phyloP scores from a whole-genome alignment of 2,888 invertebrate genomes.

The Eretmocerus hayati region DNA sequence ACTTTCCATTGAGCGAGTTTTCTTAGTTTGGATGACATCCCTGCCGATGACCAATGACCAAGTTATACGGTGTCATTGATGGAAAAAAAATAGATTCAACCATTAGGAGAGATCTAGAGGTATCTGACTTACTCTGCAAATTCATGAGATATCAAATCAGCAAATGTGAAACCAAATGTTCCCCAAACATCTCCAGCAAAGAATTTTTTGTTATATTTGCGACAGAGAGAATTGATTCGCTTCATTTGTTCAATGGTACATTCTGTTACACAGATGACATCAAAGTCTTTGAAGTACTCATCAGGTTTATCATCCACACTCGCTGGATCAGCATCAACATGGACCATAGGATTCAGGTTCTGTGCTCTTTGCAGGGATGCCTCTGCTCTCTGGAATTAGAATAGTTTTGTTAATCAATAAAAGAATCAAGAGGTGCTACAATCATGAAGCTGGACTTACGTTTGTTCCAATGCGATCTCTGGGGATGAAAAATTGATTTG shows the following conservation, averaged over 20 bases:
- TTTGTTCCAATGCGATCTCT: constrained; percentile 69
- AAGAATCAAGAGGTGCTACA: background rate
- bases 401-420: background rate
- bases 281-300: constrained; percentile 67
- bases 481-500: constrained; percentile 79
- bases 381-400: constrained; percentile 64
- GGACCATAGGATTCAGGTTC: constrained; percentile 89
- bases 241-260: constrained; percentile 64
- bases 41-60: constrained; percentile 47
- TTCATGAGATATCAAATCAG: constrained; percentile 79
- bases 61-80: too few relatives aligned
- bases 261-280: constrained; percentile 77
- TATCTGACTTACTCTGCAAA: constrained; percentile 63
- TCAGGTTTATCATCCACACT: constrained; percentile 61
- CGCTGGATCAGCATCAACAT: constrained; percentile 63
- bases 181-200: constrained; percentile 91
- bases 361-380: constrained; percentile 72
- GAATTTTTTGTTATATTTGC: constrained; percentile 70
- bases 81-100: background rate
- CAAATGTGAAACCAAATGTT: constrained; percentile 83
- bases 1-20: constrained; percentile 51
- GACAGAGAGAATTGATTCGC: constrained; percentile 70
- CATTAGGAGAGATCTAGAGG: background rate
- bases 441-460: too few relatives aligned
- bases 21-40: constrained; percentile 49